Evolutionary conservation across 1,140 invertebrate genomes (phyloP).

Genomic region (Ostrea edulis): DNA sequence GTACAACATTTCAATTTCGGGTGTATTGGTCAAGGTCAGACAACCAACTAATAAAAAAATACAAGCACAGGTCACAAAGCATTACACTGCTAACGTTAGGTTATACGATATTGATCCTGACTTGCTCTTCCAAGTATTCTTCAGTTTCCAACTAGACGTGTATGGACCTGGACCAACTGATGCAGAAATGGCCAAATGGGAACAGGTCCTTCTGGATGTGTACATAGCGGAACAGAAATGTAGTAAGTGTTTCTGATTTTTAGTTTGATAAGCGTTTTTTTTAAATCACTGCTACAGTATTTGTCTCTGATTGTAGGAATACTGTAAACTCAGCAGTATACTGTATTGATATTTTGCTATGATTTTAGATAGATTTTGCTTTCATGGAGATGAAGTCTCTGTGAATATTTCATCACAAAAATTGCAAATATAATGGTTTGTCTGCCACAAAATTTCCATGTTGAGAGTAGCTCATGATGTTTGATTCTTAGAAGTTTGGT

Average conservation of each 20-base stretch:
- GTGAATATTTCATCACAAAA: too few relatives aligned
- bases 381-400: too few relatives aligned
- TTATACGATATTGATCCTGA: conserved; percentile 13
- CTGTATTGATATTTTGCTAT: too few relatives aligned
- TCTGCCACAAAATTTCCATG: too few relatives aligned
- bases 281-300: too few relatives aligned
- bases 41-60: neutral
- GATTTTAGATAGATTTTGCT: too few relatives aligned
- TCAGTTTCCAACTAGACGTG: conserved; percentile 42
- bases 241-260: neutral
- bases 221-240: conserved; percentile 16
- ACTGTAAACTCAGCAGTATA: too few relatives aligned
- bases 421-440: too few relatives aligned
- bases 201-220: conserved; percentile 39
- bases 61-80: neutral
- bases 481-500: too few relatives aligned
- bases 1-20: neutral
- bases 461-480: too few relatives aligned
- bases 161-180: conserved; percentile 42
- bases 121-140: neutral
- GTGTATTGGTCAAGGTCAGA: neutral
- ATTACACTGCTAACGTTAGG: conserved; percentile 3
- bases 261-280: neutral
- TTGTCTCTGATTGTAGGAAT: too few relatives aligned
- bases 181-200: neutral